Conservation (phyloP, 53 echinoderm and acorn worm species). For the Echinometra lucunter region DNA sequence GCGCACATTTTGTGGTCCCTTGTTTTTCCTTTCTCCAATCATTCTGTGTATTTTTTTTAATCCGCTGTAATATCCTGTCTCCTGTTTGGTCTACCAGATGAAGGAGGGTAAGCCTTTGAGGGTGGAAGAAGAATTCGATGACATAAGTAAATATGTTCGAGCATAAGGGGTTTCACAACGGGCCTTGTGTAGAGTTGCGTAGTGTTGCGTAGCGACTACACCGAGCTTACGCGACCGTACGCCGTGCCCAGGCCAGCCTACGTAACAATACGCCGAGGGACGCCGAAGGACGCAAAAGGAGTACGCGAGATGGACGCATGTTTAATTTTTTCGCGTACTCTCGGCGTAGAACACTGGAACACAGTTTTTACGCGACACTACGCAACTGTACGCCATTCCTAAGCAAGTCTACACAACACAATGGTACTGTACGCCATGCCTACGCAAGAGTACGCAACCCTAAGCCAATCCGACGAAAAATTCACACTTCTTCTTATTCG, state of each 20-base stretch:
- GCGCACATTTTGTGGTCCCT: constrained; percentile 4
- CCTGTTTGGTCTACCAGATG: constrained; percentile 27
- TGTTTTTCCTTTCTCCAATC: not conserved
- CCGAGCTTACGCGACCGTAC: not conserved
- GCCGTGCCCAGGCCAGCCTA: constrained; percentile 18
- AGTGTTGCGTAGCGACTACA: not conserved
- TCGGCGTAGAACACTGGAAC: not conserved
- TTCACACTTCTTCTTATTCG: too few relatives aligned
- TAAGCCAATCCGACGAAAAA: too few relatives aligned
- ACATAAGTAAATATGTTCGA: too few relatives aligned
- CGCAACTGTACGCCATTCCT: not conserved
- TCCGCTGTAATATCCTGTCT: not conserved
- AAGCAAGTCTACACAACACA: too few relatives aligned
- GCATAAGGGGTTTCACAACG: too few relatives aligned
- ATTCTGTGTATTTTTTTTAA: not conserved
- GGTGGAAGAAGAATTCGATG: too few relatives aligned
- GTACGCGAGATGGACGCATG: constrained; percentile 28
- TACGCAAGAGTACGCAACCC: too few relatives aligned
- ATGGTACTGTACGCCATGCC: too few relatives aligned
- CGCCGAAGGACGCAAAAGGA: too few relatives aligned
- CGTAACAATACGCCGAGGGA: not conserved
- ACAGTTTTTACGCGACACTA: not conserved
- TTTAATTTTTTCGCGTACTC: not conserved
- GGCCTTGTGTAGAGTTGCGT: not conserved
- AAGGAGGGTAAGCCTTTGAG: not conserved